phyloP scores from a whole-genome alignment of 2,797 vertebrate species.

The Chrosomus eos region DNA sequence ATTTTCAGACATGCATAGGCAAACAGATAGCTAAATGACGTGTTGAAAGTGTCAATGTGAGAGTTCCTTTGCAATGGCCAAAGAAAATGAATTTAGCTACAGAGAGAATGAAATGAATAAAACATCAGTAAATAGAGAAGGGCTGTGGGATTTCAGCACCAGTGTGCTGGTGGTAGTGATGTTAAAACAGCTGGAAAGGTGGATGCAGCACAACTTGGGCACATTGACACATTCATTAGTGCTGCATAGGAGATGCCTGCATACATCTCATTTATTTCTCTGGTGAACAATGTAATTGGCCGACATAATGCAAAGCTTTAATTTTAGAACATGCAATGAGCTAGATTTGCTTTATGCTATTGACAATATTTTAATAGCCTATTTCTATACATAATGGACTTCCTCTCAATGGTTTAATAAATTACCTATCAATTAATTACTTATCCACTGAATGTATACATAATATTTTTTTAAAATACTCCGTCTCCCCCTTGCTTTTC shows the following conservation, averaged over 20 bases:
- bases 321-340: background rate
- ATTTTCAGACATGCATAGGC: background rate
- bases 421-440: background rate
- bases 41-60: background rate
- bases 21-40: background rate
- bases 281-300: conserved; percentile 32
- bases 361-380: background rate
- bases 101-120: conserved; percentile 40
- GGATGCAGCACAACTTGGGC: background rate
- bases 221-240: conserved; percentile 38
- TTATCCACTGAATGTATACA: background rate
- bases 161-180: background rate
- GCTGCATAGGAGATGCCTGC: background rate
- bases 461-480: background rate
- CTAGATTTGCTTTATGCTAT: background rate
- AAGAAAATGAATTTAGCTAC: background rate
- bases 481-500: background rate
- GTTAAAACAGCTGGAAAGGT: conserved; percentile 12
- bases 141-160: background rate
- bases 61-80: background rate
- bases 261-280: background rate
- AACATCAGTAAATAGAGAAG: conserved; percentile 34
- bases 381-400: background rate
- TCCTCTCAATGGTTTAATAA: background rate
- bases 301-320: background rate